These are phyloP conservation scores for Acleris cristana DNA, from an alignment of 2,888 invertebrate species.

Conservation along the genomic window DNA sequence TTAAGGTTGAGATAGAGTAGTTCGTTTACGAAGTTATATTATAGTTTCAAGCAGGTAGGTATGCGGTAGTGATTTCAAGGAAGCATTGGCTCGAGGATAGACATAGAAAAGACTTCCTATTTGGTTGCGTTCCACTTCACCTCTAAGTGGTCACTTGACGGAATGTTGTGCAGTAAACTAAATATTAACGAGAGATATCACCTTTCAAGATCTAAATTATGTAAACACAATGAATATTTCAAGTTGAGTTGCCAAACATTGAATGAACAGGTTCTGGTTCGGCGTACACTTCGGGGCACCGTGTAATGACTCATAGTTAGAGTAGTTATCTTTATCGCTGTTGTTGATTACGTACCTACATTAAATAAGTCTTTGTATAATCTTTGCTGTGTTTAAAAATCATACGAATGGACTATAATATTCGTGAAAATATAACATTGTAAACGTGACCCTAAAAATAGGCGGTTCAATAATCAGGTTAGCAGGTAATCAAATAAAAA, in stretches of 20 bases:
- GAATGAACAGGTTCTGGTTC: conserved; percentile 32
- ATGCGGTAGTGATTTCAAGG: conserved; percentile 48
- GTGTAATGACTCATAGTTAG: conserved; percentile 23
- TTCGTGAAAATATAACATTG: background rate
- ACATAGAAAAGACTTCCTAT: conserved; percentile 38
- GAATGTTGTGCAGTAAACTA: background rate
- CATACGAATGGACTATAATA: background rate
- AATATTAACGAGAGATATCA: conserved; percentile 5
- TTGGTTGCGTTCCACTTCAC: conserved; percentile 23
- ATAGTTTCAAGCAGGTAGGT: conserved; percentile 39
- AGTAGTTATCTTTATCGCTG: conserved; percentile 23
- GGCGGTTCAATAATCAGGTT: background rate
- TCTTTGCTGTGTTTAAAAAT: background rate
- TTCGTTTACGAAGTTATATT: conserved; percentile 11
- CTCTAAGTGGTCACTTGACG: conserved; percentile 11
- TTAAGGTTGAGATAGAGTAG: background rate
- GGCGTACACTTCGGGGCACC: conserved; percentile 11
- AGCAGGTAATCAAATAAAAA: conserved; percentile 5
- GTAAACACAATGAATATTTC: conserved; percentile 8
- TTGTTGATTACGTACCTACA: conserved; percentile 10
- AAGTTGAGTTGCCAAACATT: conserved; percentile 7
- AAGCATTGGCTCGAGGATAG: conserved; percentile 41
- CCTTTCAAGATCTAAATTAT: conserved; percentile 11
- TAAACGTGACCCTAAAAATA: background rate
- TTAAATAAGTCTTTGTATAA: conserved; percentile 2